phyloP scores from a whole-genome alignment of 92 coral and sea anemone species.

The Anthopleura xanthogrammica region DNA sequence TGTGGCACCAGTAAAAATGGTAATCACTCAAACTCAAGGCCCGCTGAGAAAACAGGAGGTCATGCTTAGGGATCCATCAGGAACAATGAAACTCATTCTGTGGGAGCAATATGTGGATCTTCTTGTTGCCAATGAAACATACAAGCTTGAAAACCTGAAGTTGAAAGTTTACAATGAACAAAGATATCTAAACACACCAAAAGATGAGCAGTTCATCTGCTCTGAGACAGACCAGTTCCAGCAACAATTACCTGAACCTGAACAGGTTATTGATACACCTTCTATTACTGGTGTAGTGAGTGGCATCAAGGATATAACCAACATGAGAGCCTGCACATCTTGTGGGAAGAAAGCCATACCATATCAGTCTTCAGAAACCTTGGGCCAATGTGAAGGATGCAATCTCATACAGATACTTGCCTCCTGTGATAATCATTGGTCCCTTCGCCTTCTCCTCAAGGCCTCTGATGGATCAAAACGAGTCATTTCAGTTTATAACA shows the following conservation, averaged over 20 bases:
- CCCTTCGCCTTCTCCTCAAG: slow-evolving; percentile 27
- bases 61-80: not conserved
- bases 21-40: slow-evolving; percentile 23
- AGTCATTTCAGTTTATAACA: not conserved
- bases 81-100: not conserved
- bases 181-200: not conserved
- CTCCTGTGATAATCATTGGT: slow-evolving; percentile 22
- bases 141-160: not conserved
- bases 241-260: not conserved
- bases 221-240: not conserved
- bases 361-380: no score
- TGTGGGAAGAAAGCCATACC: slow-evolving; percentile 38
- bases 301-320: slow-evolving; percentile 23
- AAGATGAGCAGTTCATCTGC: not conserved
- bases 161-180: not conserved
- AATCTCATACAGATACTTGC: not conserved
- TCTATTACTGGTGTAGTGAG: not conserved
- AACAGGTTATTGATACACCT: not conserved
- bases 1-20: not conserved
- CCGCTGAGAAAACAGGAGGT: slow-evolving; percentile 36
- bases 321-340: slow-evolving; percentile 38
- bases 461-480: slow-evolving; percentile 3
- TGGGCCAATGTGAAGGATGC: not conserved
- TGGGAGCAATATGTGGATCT: not conserved
- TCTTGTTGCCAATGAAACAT: not conserved